Conservation (phyloP, 2,888 invertebrate species). For the Azorinus chamasolen region DNA sequence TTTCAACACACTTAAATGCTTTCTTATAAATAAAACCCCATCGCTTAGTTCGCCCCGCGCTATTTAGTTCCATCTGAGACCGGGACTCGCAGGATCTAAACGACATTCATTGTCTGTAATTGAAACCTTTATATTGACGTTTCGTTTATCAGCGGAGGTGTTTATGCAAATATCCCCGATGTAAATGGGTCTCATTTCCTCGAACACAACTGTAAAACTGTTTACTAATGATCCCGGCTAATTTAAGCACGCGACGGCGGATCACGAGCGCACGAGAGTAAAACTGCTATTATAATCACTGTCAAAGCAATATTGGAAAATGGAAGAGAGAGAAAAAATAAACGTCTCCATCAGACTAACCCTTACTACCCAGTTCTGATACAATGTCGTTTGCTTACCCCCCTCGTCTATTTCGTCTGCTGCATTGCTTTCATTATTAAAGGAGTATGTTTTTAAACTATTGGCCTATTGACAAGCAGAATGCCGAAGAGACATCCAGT, state of each 20-base stretch:
- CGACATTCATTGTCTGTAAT: constrained; percentile 63
- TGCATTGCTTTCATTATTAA: too few relatives aligned
- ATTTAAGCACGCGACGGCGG: constrained; percentile 66
- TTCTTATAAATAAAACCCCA: too few relatives aligned
- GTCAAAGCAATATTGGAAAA: constrained; percentile 54
- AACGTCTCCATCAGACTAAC: constrained; percentile 35
- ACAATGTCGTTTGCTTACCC: too few relatives aligned
- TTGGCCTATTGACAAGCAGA: too few relatives aligned
- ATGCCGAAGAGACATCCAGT: too few relatives aligned
- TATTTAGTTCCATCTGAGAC: too few relatives aligned
- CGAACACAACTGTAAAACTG: constrained; percentile 64
- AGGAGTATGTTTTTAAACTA: too few relatives aligned
- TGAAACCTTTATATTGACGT: constrained; percentile 67
- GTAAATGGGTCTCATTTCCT: constrained; percentile 71
- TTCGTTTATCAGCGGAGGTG: constrained; percentile 66
- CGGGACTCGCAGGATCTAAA: constrained; percentile 8
- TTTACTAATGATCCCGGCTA: constrained; percentile 69
- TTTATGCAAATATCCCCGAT: constrained; percentile 71
- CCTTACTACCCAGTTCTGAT: too few relatives aligned
- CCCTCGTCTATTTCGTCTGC: too few relatives aligned
- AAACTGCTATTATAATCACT: constrained; percentile 50
- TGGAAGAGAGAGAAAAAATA: constrained; percentile 18
- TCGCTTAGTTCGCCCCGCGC: too few relatives aligned
- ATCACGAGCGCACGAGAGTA: constrained; percentile 51
- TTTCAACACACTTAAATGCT: too few relatives aligned